Evolutionary conservation across 2,797 vertebrate species (phyloP), one percentile per base, ranked within the genome.

Genomic region (Rallus crepitans): DNA sequence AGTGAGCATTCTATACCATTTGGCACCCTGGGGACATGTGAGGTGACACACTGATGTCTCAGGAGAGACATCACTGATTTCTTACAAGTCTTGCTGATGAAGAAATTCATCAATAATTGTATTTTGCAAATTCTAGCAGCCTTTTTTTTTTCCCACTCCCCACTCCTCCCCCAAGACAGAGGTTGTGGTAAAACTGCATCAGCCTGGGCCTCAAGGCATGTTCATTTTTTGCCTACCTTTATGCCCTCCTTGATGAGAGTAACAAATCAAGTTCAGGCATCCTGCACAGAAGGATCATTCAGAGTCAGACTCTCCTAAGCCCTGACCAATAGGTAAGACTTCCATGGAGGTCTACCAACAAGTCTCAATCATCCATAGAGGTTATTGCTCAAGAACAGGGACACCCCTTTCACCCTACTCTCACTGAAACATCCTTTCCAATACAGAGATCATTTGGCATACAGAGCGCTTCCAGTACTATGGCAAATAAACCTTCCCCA

Each of bases 371-470:
- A 94, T 87, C 94, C 1, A 1, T 47, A 77, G 45, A 47, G 70
- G 64, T 93, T 96, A 95, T 93, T 95, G 87, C 83, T 97, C 39
- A 57, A 87, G 87, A 95, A 96, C 85, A 82, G 91, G 53, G 85
- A 91, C 73, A 55, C 37, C 11, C 75, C 85, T 83, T 90, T 69
- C 87, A 75, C 81, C 56, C 63, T 68, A 48, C 77, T 96, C 85
- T 83, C 93, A 87, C 88, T 68, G 56, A 86, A 79, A 47, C 70
- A 79, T 86, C 75, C 42, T 90, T 87, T 89, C 88, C 73, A 87
- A 70, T 87, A 87, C 68, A 89, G 66, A 16, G 48, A 66, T 87
- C 60, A 73, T 90, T 80, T 87, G 89, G 80, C 75, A 89, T 63
- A 53, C 0, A 1, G 24, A 48, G 28, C 40, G 65, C 76, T 82